Conservation (phyloP, 2,797 vertebrate genomes). For the Sebastes umbrosus region DNA sequence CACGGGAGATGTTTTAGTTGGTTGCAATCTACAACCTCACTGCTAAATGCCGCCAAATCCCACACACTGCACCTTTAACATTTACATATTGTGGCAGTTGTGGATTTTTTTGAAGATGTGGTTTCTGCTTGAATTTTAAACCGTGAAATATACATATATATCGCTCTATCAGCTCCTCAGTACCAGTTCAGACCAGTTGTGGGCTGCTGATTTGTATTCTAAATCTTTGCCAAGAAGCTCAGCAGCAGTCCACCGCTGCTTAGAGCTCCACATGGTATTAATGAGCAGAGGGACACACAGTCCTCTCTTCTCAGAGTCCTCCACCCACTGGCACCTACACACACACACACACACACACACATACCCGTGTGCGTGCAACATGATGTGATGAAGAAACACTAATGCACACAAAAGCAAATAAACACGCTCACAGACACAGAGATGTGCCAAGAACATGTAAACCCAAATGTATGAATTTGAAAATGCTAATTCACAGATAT, state of each 20-base stretch:
- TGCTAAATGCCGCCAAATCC: too few species aligned
- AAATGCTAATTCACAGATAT: neutral
- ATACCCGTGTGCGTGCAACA: neutral
- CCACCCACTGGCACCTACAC: conserved; percentile 37
- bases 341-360: conserved; percentile 4
- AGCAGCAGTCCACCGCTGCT: conserved; percentile 47
- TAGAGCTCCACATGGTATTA: conserved; percentile 67
- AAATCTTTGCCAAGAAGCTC: conserved; percentile 55
- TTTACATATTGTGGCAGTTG: neutral
- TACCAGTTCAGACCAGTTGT: conserved; percentile 51
- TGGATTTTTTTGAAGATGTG: neutral
- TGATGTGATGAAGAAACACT: neutral
- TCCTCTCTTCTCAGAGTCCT: conserved; percentile 42
- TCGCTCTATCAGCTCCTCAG: neutral
- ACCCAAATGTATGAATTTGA: too few species aligned
- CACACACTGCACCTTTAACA: neutral
- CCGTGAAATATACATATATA: neutral
- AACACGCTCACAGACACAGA: neutral
- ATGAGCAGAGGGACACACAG: conserved; percentile 62
- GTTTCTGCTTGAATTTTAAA: conserved; percentile 12
- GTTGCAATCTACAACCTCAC: too few species aligned
- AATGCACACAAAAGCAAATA: neutral
- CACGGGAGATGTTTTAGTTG: too few species aligned
- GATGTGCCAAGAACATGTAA: neutral
- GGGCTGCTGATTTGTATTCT: conserved; percentile 52